Conservation (phyloP, 2,113 vertebrate genomes). For the Hiodon tergisus region DNA sequence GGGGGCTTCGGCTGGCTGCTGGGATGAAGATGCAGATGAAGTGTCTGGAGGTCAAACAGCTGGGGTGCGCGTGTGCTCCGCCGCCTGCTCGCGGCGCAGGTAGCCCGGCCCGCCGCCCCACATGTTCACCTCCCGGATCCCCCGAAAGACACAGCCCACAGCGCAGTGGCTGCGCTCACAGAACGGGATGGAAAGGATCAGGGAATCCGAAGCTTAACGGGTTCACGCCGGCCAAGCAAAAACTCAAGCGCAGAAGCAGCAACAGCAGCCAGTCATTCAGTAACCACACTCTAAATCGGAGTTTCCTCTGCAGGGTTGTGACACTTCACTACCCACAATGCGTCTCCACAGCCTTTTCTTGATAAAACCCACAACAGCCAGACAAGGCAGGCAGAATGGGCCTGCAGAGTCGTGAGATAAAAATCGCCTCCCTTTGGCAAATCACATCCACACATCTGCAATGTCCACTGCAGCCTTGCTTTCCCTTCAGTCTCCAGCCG, state of each 20-base stretch:
- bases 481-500: not conserved
- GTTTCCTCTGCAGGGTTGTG: conserved; percentile 25
- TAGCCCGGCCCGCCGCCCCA: too few species aligned
- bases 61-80: too few species aligned
- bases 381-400: conserved; percentile 17
- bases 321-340: conserved; percentile 27
- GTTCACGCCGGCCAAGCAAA: not conserved
- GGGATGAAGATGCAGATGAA: too few species aligned
- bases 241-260: not conserved
- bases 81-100: too few species aligned
- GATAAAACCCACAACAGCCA: conserved; percentile 10
- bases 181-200: not conserved
- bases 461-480: conserved; percentile 1
- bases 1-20: too few species aligned
- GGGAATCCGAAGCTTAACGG: not conserved
- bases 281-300: not conserved
- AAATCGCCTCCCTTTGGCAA: conserved; percentile 2
- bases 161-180: too few species aligned
- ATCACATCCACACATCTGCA: conserved; percentile 16
- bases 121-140: too few species aligned
- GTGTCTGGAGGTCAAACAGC: too few species aligned
- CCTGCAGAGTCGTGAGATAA: not conserved
- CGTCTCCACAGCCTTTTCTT: not conserved
- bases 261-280: conserved; percentile 12
- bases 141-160: too few species aligned